These are phyloP conservation scores for Catostylus mosaicus DNA, from an alignment of 30 jellyfish, hydroid and myxozoan species.

Conservation along the genomic window DNA sequence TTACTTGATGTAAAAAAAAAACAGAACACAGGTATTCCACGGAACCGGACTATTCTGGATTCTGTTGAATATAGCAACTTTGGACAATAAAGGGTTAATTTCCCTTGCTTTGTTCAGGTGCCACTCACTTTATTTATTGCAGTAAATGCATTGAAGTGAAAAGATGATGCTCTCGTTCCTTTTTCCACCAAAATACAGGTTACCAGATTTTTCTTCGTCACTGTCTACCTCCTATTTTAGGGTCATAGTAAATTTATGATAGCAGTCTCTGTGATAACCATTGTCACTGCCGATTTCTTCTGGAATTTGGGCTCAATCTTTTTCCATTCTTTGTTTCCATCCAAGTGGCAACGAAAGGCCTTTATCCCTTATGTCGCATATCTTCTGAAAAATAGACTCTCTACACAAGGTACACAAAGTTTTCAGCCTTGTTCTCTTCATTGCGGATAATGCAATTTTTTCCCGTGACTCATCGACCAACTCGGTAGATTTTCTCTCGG, in stretches of 20 bases:
- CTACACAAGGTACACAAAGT: conserved; percentile 15
- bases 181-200: too few relatives aligned
- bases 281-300: conserved; percentile 39
- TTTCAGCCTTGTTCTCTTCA: conserved; percentile 39
- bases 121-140: too few relatives aligned
- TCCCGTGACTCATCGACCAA: background rate
- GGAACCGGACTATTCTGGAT: too few relatives aligned
- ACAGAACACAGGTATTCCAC: too few relatives aligned
- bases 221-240: too few relatives aligned
- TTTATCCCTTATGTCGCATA: conserved; percentile 45
- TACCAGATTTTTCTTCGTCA: too few relatives aligned
- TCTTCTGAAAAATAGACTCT: conserved; percentile 43
- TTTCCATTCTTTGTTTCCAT: conserved; percentile 48
- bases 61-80: too few relatives aligned
- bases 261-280: conserved; percentile 56
- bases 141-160: too few relatives aligned
- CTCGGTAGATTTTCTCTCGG: background rate
- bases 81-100: too few relatives aligned
- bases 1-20: too few relatives aligned
- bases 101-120: too few relatives aligned
- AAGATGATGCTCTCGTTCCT: too few relatives aligned
- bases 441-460: background rate
- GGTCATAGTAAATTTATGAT: conserved; percentile 40
- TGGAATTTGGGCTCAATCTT: conserved; percentile 49
- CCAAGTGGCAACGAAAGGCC: conserved; percentile 27